A percentile compares a stretch with the other conserved stretches of the same genome.
Evolutionary conservation across 2,888 invertebrate genomes (phyloP).

Genomic region (Trypoxylon attenuatum): DNA sequence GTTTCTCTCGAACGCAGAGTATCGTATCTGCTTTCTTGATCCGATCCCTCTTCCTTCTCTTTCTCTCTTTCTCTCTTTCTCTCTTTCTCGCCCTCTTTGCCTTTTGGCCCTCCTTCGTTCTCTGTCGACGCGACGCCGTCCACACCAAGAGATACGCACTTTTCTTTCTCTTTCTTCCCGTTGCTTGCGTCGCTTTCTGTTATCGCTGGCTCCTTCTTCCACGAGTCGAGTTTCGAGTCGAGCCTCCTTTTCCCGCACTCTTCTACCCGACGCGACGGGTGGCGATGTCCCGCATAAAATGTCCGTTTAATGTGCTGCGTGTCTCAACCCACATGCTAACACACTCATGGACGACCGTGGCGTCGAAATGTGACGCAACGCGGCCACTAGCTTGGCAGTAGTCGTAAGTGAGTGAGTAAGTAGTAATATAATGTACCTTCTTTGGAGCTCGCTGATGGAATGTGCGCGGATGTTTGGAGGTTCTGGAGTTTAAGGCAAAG

Average conservation of each 20-base stretch:
- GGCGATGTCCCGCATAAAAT: constrained; percentile 36
- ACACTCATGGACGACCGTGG: not conserved
- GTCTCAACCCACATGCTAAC: not conserved
- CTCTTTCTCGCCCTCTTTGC: constrained; percentile 5
- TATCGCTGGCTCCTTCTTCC: not conserved
- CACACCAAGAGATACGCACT: constrained; percentile 10
- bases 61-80: not conserved
- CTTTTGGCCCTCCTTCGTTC: no score
- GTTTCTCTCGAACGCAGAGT: constrained; percentile 20
- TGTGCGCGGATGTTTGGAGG: no score
- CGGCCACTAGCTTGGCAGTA: constrained; percentile 5
- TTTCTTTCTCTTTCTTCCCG: constrained; percentile 13
- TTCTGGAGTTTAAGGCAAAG: no score
- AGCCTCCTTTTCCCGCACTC: no score
- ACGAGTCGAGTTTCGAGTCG: no score
- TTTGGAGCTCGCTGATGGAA: no score
- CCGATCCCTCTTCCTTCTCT: not conserved
- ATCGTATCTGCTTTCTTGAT: constrained; percentile 16
- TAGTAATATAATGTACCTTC: no score
- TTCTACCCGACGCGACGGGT: not conserved
- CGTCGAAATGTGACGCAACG: constrained; percentile 43
- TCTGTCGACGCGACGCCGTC: no score
- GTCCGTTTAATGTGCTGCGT: constrained; percentile 9
- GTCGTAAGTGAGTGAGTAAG: no score
- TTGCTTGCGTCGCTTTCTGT: not conserved